These are phyloP conservation scores for Heliconius aoede DNA, from an alignment of 2,888 invertebrate genomes.

Conservation along the genomic window DNA sequence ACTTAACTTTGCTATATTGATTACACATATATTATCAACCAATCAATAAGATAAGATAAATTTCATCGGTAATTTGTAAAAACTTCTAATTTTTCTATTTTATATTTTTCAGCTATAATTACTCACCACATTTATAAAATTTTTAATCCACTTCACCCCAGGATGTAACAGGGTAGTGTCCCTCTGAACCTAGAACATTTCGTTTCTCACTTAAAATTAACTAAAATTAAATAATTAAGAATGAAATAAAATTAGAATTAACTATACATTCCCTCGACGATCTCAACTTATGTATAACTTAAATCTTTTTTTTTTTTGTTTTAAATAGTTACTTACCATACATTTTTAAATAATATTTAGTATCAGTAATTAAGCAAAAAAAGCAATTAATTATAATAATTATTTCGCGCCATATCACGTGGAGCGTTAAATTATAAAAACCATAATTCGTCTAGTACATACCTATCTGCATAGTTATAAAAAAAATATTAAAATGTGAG, in stretches of 20 bases:
- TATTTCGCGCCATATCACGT: conserved; percentile 38
- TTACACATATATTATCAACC: conserved; percentile 46
- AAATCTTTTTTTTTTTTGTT: conserved; percentile 4
- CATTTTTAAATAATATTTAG: neutral
- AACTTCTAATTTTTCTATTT: conserved; percentile 10
- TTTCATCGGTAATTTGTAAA: conserved; percentile 40
- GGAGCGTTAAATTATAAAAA: conserved; percentile 9
- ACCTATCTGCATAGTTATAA: no score
- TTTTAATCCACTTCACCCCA: no score
- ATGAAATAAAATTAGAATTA: no score
- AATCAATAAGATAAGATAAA: conserved; percentile 60
- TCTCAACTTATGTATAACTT: neutral
- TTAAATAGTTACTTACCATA: neutral
- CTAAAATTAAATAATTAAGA: no score
- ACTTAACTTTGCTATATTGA: conserved; percentile 40
- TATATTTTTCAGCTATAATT: neutral
- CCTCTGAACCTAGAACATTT: no score
- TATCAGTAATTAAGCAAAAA: conserved; percentile 4
- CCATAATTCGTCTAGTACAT: neutral
- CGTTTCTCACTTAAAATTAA: no score
- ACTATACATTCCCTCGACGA: no score
- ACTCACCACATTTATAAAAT: neutral
- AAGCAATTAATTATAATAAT: conserved; percentile 37
- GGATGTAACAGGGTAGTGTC: no score
- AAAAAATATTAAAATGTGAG: conserved; percentile 1